These are phyloP conservation scores for Dasypolia templi DNA, from an alignment of 2,888 invertebrate species.

Conservation along the genomic window DNA sequence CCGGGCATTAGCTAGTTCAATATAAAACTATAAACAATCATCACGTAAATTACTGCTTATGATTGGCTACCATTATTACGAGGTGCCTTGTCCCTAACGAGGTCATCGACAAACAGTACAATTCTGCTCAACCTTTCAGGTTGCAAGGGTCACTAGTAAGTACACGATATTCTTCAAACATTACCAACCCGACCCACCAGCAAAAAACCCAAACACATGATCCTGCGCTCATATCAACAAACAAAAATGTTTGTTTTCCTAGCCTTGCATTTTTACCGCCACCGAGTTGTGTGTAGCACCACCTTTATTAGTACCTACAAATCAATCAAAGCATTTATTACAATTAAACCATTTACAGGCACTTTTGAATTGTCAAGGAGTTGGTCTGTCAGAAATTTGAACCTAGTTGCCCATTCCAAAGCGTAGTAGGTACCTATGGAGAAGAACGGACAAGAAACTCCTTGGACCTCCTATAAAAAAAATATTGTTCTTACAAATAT, in stretches of 20 bases:
- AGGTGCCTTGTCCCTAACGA: slow-evolving; percentile 9
- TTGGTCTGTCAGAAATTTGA: too few species aligned
- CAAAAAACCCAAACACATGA: background rate
- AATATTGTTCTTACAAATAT: too few species aligned
- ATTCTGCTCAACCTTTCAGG: slow-evolving; percentile 4
- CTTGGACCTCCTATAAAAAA: too few species aligned
- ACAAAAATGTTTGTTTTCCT: slow-evolving; percentile 24
- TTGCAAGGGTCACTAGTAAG: background rate
- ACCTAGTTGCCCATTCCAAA: too few species aligned
- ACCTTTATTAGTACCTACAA: background rate
- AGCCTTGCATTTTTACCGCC: slow-evolving; percentile 16
- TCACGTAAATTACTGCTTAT: background rate
- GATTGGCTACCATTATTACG: background rate
- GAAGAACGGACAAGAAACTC: too few species aligned
- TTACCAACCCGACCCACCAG: background rate
- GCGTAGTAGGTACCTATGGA: too few species aligned
- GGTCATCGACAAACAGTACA: slow-evolving; percentile 19
- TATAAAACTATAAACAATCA: background rate
- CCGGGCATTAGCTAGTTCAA: too few species aligned
- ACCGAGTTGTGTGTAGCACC: slow-evolving; percentile 20
- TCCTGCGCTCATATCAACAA: background rate
- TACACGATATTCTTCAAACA: slow-evolving; percentile 22
- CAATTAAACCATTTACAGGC: too few species aligned
- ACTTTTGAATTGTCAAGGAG: too few species aligned
- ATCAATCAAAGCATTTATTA: too few species aligned